These are phyloP conservation scores for Sialis lutaria DNA, from an alignment of 2,888 invertebrate genomes.

Conservation along the genomic window DNA sequence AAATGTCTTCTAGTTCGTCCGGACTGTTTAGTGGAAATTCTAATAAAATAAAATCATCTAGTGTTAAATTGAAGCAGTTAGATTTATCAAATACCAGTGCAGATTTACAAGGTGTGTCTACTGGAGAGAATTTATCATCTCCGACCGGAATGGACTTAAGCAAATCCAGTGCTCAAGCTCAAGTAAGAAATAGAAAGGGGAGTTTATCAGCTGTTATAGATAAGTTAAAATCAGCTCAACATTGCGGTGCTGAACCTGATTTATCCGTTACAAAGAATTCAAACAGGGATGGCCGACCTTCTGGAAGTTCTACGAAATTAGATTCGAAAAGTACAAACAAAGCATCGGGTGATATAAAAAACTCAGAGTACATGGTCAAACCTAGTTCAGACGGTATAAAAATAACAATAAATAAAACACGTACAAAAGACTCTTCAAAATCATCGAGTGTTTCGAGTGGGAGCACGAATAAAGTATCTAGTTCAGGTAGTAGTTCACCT, in stretches of 20 bases:
- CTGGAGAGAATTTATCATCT: conserved; percentile 25
- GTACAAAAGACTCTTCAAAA: conserved; percentile 48
- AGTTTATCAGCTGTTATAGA: conserved; percentile 75
- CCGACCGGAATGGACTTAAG: conserved; percentile 39
- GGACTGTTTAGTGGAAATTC: conserved; percentile 11
- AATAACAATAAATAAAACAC: conserved; percentile 79
- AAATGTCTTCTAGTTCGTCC: conserved; percentile 14
- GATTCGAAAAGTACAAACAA: conserved; percentile 20
- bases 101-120: conserved; percentile 4
- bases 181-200: conserved; percentile 50
- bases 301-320: conserved; percentile 9
- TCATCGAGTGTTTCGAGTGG: conserved; percentile 13
- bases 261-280: conserved; percentile 27
- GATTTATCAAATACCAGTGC: conserved; percentile 34
- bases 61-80: conserved; percentile 46
- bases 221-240: conserved; percentile 55
- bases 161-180: conserved; percentile 39
- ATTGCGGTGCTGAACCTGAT: conserved; percentile 38
- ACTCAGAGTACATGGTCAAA: conserved; percentile 78
- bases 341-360: conserved; percentile 32
- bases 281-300: conserved; percentile 15
- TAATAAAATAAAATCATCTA: conserved; percentile 42
- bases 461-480: conserved; percentile 13
- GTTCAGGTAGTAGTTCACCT: conserved; percentile 44
- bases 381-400: conserved; percentile 80